Base-by-base conservation (phyloP, 1,140 invertebrate genomes). In the Calycopis cecrops region DNA sequence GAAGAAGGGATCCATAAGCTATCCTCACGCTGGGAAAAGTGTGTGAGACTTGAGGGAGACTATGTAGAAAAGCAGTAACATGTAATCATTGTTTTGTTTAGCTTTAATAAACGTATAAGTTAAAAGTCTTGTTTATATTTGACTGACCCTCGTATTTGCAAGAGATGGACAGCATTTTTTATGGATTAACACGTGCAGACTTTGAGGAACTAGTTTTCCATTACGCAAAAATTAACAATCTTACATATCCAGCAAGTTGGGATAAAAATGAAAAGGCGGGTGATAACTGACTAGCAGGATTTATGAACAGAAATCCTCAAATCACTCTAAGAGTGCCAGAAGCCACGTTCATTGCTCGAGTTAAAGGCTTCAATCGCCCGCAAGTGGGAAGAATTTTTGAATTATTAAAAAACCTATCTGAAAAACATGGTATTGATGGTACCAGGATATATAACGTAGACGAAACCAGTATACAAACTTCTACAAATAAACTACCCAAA, bases 371-470 rank as follows among this genome's bases (percentile, higher is more conserved):
- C 40, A 71, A 68, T 28, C 38, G 12, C 47, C 16, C 37, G 35
- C 50, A 60, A 57, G 64, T 58, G 3, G 53, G 57, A 54, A 28
- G 53, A 21, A 59, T 65, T 17, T 65, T 56, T 52, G 48, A 62
- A 4, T 16, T 58, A 14, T 34, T 57, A 3, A 33, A 51, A 35
- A 51, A 48, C 40, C 17, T 52, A 49, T 35, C 57, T 18, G 52
- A 63, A 42, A 61, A 59, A 12, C 11, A 60, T 35, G 18, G 51
- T 7, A 50, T 62, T 40, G 48, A 40, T 57, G 50, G 18, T 12
- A 35, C n/a, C 16, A 53, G 38, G 21, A 47, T 62, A 6, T 83
- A 69, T 60, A 85, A 85, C 50, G 60, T 76, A 10, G 80, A 87
- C 59, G 73, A 83, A 65, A 73, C 70, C 10, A 68, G 66, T 8